Evolutionary conservation across 1,140 invertebrate species (phyloP), one percentile per base, ranked within the genome.

Genomic region (Harlomillsia oculata): DNA sequence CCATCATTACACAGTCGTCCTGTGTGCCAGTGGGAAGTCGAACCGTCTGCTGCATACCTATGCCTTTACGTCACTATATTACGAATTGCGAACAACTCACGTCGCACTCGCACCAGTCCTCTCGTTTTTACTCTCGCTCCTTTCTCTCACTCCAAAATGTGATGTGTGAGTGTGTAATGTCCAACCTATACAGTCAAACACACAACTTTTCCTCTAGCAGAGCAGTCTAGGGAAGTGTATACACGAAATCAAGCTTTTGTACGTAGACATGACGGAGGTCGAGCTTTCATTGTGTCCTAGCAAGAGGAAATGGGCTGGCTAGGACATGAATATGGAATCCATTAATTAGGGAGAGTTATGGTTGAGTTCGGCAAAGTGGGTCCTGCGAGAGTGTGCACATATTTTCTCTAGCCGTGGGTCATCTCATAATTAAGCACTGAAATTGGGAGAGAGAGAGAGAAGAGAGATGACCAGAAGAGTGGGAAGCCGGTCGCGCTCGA

Each of bases 311-410:
- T 28, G 25, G 43, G 43, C 26, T 25, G 43, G 43, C 18, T 37
- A 41, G 43, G 55, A 49, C 54, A 62, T 62, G 59, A 62, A 62
- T 62, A 62, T 62, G 60, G 60, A 62, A 58, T 62, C 60, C 60
- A 59, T 62, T 62, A 62, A 62, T 62, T 62, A 62, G 48, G 55
- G 48, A 36, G 41, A 57, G 53, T 55, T 53, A 55, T 60, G 53
- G 28, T 52, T 29, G 25, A 34, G 41, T 34, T 30, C 40, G 39
- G 23, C 26, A 20, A 53, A 44, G 52, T 37, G 23, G 28, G 37
- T 45, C 26, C 28, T 8, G 43, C 18, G n/a, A 48, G 36, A 50
- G 40, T 32, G 45, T 20, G 28, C 43, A 30, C 50, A 53, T 55
- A 51, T 50, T 52, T 61, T 61, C 48, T 43, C 53, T 63, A 40